Evolutionary conservation across 92 coral and sea anemone genomes (phyloP).

Genomic region (Pocillopora grandis): DNA sequence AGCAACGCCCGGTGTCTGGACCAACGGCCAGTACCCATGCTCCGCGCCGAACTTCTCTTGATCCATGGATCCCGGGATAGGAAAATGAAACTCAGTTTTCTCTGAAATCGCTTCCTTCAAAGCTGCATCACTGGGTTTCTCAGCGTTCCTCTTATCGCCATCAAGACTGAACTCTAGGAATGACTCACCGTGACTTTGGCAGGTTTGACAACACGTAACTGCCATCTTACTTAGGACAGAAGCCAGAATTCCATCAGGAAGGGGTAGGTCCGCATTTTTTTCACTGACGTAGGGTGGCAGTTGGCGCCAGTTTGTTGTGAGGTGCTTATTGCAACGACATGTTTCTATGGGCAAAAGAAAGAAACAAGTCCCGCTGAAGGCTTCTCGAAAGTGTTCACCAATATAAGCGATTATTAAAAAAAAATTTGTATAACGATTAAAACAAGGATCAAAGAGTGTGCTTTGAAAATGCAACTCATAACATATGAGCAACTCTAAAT

Average conservation of each 20-base stretch:
- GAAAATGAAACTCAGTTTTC: slow-evolving; percentile 66
- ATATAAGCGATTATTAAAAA: too few relatives aligned
- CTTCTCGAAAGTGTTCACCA: too few relatives aligned
- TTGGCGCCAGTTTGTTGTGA: slow-evolving; percentile 65
- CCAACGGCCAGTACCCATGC: slow-evolving; percentile 40
- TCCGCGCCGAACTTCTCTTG: slow-evolving; percentile 54
- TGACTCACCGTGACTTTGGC: slow-evolving; percentile 55
- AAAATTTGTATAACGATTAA: too few relatives aligned
- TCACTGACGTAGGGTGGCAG: slow-evolving; percentile 64
- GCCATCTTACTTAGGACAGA: slow-evolving; percentile 60
- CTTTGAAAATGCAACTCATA: too few relatives aligned
- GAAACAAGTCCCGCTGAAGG: background rate
- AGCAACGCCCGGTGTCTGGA: slow-evolving; percentile 76
- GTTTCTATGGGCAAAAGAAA: slow-evolving; percentile 33
- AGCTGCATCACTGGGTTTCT: slow-evolving; percentile 2
- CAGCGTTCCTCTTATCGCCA: slow-evolving; percentile 38
- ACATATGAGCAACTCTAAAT: too few relatives aligned
- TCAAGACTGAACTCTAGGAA: slow-evolving; percentile 40
- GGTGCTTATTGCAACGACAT: slow-evolving; percentile 69
- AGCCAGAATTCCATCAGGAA: slow-evolving; percentile 62
- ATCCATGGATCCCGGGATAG: slow-evolving; percentile 55
- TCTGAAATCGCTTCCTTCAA: slow-evolving; percentile 59
- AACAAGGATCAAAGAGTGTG: too few relatives aligned
- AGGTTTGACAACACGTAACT: slow-evolving; percentile 61
- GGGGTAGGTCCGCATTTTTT: slow-evolving; percentile 8